phyloP scores from a whole-genome alignment of 2,888 invertebrate genomes.

The Mythimna vitellina region DNA sequence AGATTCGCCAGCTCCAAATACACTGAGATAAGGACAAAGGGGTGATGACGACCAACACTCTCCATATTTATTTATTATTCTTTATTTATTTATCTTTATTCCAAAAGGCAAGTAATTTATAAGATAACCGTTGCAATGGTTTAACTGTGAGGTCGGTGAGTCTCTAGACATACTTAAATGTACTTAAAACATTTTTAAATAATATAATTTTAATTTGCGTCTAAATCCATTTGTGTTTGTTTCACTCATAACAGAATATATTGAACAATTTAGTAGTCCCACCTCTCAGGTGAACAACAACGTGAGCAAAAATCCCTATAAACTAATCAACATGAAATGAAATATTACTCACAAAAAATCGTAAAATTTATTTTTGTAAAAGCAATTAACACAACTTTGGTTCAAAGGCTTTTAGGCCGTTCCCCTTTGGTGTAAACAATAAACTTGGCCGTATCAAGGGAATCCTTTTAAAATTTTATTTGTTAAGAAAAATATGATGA shows the following conservation, averaged over 20 bases:
- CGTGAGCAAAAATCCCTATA: neutral
- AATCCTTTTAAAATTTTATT: slow-evolving; percentile 33
- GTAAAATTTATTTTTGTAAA: slow-evolving; percentile 8
- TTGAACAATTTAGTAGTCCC: neutral
- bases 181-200: too few relatives aligned
- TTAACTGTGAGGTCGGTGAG: too few relatives aligned
- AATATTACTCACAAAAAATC: neutral
- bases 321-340: slow-evolving; percentile 20
- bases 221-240: too few relatives aligned
- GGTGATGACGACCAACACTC: neutral
- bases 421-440: slow-evolving; percentile 5
- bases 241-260: neutral
- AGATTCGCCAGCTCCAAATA: neutral
- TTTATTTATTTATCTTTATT: too few relatives aligned
- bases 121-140: too few relatives aligned
- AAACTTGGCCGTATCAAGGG: neutral
- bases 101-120: too few relatives aligned
- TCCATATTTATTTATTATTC: too few relatives aligned
- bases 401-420: neutral
- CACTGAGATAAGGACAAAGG: neutral
- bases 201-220: too few relatives aligned
- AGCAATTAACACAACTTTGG: slow-evolving; percentile 13
- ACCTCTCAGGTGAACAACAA: neutral
- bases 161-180: too few relatives aligned
- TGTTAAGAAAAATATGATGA: neutral